A percentile compares a stretch with the other conserved stretches of the same genome.
Evolutionary conservation across 2,888 invertebrate species (phyloP).

Genomic region (Aphidius colemani): DNA sequence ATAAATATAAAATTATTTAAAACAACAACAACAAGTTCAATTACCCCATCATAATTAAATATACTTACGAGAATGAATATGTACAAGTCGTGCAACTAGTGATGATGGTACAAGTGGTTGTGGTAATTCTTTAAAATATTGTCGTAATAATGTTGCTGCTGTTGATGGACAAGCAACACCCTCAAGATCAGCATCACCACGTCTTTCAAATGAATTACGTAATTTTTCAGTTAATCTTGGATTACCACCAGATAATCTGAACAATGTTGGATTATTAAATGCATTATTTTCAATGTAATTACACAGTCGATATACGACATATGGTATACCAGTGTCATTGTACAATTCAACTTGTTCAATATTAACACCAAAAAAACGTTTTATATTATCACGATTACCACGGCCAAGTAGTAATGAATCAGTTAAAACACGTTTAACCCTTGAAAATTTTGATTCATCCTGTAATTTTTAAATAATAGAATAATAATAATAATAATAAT

Average conservation of each 20-base stretch:
- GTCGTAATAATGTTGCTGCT: constrained; percentile 64
- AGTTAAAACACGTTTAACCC: constrained; percentile 56
- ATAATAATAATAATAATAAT: background rate
- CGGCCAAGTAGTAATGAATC: constrained; percentile 53
- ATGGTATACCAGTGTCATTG: constrained; percentile 57
- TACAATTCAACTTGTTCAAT: constrained; percentile 54
- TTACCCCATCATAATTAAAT: no score
- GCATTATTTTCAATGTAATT: constrained; percentile 60
- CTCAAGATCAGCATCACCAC: constrained; percentile 64
- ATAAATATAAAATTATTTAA: background rate
- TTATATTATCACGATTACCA: constrained; percentile 39
- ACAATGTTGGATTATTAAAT: constrained; percentile 54
- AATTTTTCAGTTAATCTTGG: constrained; percentile 63
- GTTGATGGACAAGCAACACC: constrained; percentile 63
- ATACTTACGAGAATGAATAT: constrained; percentile 52
- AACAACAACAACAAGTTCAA: no score
- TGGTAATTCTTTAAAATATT: constrained; percentile 65
- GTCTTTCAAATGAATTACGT: constrained; percentile 61
- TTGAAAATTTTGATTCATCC: constrained; percentile 57
- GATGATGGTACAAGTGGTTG: constrained; percentile 62
- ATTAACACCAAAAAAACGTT: constrained; percentile 53
- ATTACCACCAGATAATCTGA: constrained; percentile 64
- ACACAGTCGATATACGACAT: constrained; percentile 59
- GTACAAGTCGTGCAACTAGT: constrained; percentile 56
- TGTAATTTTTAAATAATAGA: constrained; percentile 25